Evolutionary conservation across 2,113 vertebrate genomes (phyloP).

Genomic region (Pseudorhombus dupliciocellatus): DNA sequence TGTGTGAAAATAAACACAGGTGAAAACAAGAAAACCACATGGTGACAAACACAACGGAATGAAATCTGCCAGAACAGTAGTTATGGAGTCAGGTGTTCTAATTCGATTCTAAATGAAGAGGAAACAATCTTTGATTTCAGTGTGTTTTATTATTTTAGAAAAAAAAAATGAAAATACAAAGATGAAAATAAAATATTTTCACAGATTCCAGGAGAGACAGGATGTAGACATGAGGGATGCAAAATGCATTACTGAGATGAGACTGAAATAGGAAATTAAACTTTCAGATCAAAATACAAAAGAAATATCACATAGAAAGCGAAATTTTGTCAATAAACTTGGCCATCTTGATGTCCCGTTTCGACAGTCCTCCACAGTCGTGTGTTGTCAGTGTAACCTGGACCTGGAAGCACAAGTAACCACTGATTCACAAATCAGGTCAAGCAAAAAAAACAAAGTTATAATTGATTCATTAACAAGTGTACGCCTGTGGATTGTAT

Average conservation of each 20-base stretch:
- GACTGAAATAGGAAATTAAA: neutral
- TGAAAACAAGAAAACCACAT: slow-evolving; percentile 25
- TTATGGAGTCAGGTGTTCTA: neutral
- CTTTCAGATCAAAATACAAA: neutral
- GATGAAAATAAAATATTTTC: neutral
- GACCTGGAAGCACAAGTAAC: slow-evolving; percentile 80
- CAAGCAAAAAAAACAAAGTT: too few species aligned
- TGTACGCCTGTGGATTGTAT: too few species aligned
- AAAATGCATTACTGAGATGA: neutral
- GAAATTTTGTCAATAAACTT: slow-evolving; percentile 93
- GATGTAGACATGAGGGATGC: neutral
- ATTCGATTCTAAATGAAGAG: neutral
- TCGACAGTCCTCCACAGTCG: slow-evolving; percentile 89
- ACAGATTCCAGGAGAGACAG: slow-evolving; percentile 11
- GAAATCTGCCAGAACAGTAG: slow-evolving; percentile 8
- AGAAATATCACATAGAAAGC: slow-evolving; percentile 61
- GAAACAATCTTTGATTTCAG: neutral
- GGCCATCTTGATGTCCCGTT: slow-evolving; percentile 92
- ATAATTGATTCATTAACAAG: too few species aligned
- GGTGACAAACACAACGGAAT: slow-evolving; percentile 20
- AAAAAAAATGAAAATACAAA: slow-evolving; percentile 2
- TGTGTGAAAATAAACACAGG: slow-evolving; percentile 40
- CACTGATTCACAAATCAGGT: too few species aligned
- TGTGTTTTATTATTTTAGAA: neutral
- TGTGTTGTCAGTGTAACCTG: slow-evolving; percentile 96